phyloP scores from a whole-genome alignment of 2,888 invertebrate genomes.

The Lithosia quadra region DNA sequence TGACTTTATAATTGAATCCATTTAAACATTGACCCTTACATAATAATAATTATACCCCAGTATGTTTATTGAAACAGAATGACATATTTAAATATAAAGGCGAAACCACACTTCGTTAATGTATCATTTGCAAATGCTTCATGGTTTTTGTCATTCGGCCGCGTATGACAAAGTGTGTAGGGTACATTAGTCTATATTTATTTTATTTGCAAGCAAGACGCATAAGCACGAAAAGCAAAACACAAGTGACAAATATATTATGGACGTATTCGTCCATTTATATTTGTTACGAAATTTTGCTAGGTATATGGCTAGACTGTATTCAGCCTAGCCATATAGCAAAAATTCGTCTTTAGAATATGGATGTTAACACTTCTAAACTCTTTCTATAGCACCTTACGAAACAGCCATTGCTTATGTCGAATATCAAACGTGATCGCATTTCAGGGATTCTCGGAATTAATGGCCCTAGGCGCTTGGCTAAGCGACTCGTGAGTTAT shows the following conservation, averaged over 20 bases:
- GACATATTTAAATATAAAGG: neutral
- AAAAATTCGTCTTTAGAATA: neutral
- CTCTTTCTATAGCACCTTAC: constrained; percentile 25
- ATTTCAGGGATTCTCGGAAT: constrained; percentile 37
- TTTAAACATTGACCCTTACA: constrained; percentile 1
- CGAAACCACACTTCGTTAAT: too few relatives aligned
- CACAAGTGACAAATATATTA: too few relatives aligned
- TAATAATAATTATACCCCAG: neutral
- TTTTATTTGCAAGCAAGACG: too few relatives aligned
- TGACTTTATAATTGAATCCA: neutral
- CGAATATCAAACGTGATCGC: constrained; percentile 44
- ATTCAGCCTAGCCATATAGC: too few relatives aligned
- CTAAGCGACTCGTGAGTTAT: constrained; percentile 50
- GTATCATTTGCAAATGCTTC: too few relatives aligned
- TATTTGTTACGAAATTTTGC: too few relatives aligned
- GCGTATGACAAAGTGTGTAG: too few relatives aligned
- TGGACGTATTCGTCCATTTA: too few relatives aligned
- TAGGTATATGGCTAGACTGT: too few relatives aligned
- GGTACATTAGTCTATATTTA: too few relatives aligned
- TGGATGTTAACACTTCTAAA: neutral
- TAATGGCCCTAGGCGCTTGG: constrained; percentile 39
- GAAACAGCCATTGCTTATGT: constrained; percentile 25
- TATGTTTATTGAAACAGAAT: neutral
- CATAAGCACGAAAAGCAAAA: too few relatives aligned
- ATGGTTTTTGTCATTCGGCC: too few relatives aligned